Percentiles rank a stretch among this genome's conserved stretches.
Evolutionary conservation across 2,888 invertebrate genomes (phyloP).

Genomic region (Podotricha telesiphe): DNA sequence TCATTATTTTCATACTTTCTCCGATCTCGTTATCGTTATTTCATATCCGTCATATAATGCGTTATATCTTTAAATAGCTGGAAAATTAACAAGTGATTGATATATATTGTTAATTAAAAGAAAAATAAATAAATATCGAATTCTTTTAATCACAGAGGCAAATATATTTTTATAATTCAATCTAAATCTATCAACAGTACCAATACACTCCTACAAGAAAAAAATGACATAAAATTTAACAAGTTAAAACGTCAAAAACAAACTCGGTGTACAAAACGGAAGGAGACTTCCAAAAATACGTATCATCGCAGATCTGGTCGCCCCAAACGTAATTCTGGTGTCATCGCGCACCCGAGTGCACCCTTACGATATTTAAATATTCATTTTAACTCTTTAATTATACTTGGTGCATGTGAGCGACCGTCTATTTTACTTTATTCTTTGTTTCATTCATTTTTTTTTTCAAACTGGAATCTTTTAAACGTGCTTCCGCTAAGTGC

Average conservation of each 20-base stretch:
- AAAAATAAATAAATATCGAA: too few relatives aligned
- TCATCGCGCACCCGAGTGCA: slow-evolving; percentile 73
- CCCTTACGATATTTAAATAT: slow-evolving; percentile 80
- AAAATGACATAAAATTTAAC: not conserved
- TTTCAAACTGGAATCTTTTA: slow-evolving; percentile 51
- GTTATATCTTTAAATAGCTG: too few relatives aligned
- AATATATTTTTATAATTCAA: too few relatives aligned
- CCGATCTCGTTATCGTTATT: too few relatives aligned
- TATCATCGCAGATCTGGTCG: slow-evolving; percentile 74
- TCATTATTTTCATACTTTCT: too few relatives aligned
- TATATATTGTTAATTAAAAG: too few relatives aligned
- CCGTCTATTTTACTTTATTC: slow-evolving; percentile 62
- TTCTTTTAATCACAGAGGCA: too few relatives aligned
- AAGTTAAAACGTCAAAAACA: not conserved
- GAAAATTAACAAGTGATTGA: too few relatives aligned
- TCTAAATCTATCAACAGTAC: too few relatives aligned
- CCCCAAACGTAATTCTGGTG: slow-evolving; percentile 60
- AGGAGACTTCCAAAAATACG: slow-evolving; percentile 75
- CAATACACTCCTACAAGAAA: too few relatives aligned
- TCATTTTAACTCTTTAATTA: slow-evolving; percentile 82
- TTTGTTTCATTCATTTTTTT: slow-evolving; percentile 47
- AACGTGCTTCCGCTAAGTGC: slow-evolving; percentile 49
- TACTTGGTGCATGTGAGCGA: slow-evolving; percentile 76
- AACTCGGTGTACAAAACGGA: slow-evolving; percentile 59
- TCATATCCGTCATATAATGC: too few relatives aligned